Conservation (phyloP, 2,888 invertebrate species). For the Xestoiulus laeticollis region DNA sequence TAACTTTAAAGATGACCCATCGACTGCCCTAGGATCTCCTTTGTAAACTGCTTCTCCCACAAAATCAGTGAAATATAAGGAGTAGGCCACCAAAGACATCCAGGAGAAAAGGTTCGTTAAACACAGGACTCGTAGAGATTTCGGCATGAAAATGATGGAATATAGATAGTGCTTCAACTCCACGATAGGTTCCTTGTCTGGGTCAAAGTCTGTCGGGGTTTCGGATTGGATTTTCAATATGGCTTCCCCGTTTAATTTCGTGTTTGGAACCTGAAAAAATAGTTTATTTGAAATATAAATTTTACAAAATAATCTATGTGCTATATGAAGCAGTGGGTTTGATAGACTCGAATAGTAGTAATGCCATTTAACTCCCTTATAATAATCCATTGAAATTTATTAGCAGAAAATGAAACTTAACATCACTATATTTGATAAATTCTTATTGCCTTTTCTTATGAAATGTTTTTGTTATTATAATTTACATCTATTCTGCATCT, state of each 20-base stretch:
- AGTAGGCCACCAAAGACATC: constrained; percentile 98
- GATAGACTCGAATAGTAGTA: no score
- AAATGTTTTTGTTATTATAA: no score
- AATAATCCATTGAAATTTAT: not conserved
- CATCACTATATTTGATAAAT: no score
- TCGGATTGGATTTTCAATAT: not conserved
- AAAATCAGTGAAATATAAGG: constrained; percentile 95
- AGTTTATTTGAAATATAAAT: not conserved
- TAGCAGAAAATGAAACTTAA: not conserved
- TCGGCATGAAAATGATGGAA: constrained; percentile 92
- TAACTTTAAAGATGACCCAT: constrained; percentile 62
- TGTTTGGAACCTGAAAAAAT: not conserved
- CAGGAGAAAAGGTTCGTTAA: constrained; percentile 95
- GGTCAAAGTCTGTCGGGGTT: not conserved
- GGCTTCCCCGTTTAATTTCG: not conserved
- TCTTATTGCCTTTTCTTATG: no score
- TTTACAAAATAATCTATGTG: not conserved
- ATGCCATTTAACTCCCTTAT: no score
- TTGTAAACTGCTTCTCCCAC: constrained; percentile 89
- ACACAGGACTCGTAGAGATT: constrained; percentile 83
- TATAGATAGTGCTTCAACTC: constrained; percentile 74
- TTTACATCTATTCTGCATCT: no score
- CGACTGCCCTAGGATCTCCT: constrained; percentile 74
- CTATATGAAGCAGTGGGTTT: no score
- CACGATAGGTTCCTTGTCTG: not conserved